phyloP scores from a whole-genome alignment of 2,888 invertebrate species.

The Spodoptera exigua region DNA sequence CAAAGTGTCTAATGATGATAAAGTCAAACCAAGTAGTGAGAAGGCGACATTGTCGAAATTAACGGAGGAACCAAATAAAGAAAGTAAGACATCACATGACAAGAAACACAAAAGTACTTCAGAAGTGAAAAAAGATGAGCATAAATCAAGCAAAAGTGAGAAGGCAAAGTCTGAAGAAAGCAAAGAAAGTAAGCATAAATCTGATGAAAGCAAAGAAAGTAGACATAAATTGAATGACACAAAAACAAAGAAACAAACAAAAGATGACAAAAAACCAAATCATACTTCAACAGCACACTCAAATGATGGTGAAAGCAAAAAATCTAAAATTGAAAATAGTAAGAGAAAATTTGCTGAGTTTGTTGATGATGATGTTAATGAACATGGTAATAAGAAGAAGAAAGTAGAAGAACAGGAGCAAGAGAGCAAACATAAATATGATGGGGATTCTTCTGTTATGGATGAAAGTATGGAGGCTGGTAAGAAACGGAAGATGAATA shows the following conservation, averaged over 20 bases:
- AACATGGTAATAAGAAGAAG: constrained; percentile 53
- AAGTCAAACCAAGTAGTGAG: constrained; percentile 4
- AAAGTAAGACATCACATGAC: constrained; percentile 14
- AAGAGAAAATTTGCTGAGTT: constrained; percentile 76
- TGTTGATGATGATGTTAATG: constrained; percentile 58
- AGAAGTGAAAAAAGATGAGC: constrained; percentile 25
- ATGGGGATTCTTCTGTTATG: constrained; percentile 46
- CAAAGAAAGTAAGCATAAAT: constrained; percentile 9
- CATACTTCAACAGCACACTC: constrained; percentile 41
- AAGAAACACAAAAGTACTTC: constrained; percentile 36
- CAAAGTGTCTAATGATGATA: constrained; percentile 11
- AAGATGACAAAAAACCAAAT: constrained; percentile 36
- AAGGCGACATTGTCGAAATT: constrained; percentile 26
- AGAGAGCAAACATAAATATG: constrained; percentile 34
- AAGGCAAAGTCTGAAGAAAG: constrained; percentile 26
- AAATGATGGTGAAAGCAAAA: constrained; percentile 53
- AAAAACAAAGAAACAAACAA: constrained; percentile 20
- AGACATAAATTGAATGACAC: constrained; percentile 9
- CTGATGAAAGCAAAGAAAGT: constrained; percentile 7
- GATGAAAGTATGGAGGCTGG: constrained; percentile 46
- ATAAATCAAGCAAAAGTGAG: constrained; percentile 16
- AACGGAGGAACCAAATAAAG: constrained; percentile 10
- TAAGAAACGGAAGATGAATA: constrained; percentile 67
- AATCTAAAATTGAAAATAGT: constrained; percentile 61
- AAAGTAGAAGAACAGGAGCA: constrained; percentile 33